A percentile compares a stretch with the other conserved stretches of the same genome.
Conservation (phyloP, 2,888 invertebrate genomes). For the Diachrysia chrysitis region DNA sequence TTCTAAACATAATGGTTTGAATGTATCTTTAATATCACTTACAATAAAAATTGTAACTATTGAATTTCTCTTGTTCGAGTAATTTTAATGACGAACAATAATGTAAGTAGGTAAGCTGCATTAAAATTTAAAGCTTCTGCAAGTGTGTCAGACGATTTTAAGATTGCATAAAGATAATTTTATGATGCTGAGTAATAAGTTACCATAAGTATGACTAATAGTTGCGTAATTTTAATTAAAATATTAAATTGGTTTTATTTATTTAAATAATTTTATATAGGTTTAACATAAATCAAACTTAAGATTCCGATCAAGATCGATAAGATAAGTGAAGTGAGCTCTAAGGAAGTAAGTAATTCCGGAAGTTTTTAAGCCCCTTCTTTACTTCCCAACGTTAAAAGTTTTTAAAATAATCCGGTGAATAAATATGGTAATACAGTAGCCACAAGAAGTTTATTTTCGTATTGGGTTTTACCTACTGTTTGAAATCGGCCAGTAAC, state of each 20-base stretch:
- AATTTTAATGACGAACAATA: too few species aligned
- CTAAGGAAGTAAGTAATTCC: conserved; percentile 23
- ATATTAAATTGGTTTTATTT: conserved; percentile 8
- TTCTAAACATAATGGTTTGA: too few species aligned
- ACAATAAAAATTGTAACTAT: too few species aligned
- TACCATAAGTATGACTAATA: conserved; percentile 17
- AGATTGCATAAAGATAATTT: conserved; percentile 25
- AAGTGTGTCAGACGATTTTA: conserved; percentile 16
- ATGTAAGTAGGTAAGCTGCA: neutral
- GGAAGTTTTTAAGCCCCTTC: conserved; percentile 24
- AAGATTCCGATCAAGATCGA: conserved; percentile 10
- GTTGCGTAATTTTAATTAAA: conserved; percentile 29
- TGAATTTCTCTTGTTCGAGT: too few species aligned
- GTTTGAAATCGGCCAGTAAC: neutral
- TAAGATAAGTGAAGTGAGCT: conserved; percentile 19
- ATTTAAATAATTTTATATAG: neutral
- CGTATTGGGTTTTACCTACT: neutral
- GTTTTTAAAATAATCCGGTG: neutral
- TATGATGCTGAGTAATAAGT: conserved; percentile 13
- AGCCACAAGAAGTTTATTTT: neutral
- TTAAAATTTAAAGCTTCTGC: neutral
- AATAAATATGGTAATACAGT: neutral
- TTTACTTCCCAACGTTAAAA: conserved; percentile 12
- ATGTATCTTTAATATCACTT: too few species aligned
- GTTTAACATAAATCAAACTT: conserved; percentile 23